Evolutionary conservation across 2,888 invertebrate genomes (phyloP).

Genomic region (Ormyrus labotus): DNA sequence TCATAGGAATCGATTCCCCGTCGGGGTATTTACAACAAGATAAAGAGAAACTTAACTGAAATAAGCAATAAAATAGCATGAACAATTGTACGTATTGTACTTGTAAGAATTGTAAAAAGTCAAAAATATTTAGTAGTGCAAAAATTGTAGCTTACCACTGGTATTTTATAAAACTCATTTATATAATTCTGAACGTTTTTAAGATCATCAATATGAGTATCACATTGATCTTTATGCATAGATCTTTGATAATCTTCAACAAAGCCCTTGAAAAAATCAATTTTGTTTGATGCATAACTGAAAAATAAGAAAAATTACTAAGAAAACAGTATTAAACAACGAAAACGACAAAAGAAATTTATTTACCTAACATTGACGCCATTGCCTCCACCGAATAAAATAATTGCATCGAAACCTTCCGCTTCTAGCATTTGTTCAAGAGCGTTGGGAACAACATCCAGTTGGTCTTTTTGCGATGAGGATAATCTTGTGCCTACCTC

Average conservation of each 20-base stretch:
- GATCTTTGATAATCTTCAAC: constrained; percentile 75
- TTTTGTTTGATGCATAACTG: constrained; percentile 77
- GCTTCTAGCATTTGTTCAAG: constrained; percentile 82
- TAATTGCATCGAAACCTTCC: constrained; percentile 83
- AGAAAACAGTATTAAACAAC: constrained; percentile 11
- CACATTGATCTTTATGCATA: constrained; percentile 72
- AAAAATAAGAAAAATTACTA: constrained; percentile 52
- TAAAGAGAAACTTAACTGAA: constrained; percentile 75
- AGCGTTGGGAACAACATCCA: constrained; percentile 78
- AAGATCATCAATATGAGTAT: constrained; percentile 62
- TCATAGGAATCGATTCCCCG: constrained; percentile 69
- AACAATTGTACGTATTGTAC: constrained; percentile 55
- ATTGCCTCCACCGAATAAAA: constrained; percentile 86
- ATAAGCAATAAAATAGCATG: constrained; percentile 6
- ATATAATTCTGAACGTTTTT: constrained; percentile 72
- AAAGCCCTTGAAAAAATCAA: constrained; percentile 72
- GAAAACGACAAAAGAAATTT: constrained; percentile 3
- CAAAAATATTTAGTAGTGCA: not conserved
- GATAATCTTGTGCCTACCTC: constrained; percentile 84
- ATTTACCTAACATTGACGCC: constrained; percentile 79
- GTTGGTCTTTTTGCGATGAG: constrained; percentile 75
- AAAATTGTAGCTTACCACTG: constrained; percentile 75
- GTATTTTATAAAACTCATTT: constrained; percentile 80
- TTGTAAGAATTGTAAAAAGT: not conserved
- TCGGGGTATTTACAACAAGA: constrained; percentile 90